Percentiles rank a stretch among this genome's conserved stretches.
Conservation (phyloP, 2,888 invertebrate genomes). For the Platynereis dumerilii region DNA sequence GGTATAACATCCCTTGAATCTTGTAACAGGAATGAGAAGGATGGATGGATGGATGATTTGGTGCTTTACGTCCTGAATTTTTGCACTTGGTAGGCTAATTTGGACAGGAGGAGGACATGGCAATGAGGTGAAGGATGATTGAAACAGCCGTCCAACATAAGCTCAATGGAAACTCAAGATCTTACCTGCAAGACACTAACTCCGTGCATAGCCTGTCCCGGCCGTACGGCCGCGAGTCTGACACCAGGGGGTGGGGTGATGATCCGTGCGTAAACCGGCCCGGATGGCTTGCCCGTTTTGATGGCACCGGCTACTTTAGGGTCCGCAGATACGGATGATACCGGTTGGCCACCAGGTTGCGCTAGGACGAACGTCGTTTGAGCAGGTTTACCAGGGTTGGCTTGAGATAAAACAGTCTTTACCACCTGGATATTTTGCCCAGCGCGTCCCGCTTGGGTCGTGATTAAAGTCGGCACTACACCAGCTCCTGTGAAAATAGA, state of each 20-base stretch:
- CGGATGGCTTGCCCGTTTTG: constrained; percentile 41
- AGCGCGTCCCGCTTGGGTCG: constrained; percentile 19
- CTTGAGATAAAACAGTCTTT: constrained; percentile 55
- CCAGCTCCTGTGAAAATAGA: constrained; percentile 17
- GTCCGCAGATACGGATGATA: background rate
- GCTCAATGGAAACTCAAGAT: too few relatives aligned
- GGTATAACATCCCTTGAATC: too few relatives aligned
- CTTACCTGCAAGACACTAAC: constrained; percentile 19
- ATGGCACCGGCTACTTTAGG: background rate
- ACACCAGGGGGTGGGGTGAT: constrained; percentile 56
- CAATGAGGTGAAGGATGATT: too few relatives aligned
- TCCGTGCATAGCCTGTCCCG: constrained; percentile 30
- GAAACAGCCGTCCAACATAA: too few relatives aligned
- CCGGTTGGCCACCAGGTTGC: constrained; percentile 42
- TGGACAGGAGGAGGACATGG: too few relatives aligned
- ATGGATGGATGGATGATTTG: too few relatives aligned
- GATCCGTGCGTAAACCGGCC: constrained; percentile 58
- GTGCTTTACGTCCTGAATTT: too few relatives aligned
- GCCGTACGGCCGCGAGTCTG: constrained; percentile 43
- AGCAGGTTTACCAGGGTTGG: constrained; percentile 50
- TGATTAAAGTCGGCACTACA: constrained; percentile 23
- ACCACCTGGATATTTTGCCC: constrained; percentile 54
- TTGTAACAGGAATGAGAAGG: too few relatives aligned
- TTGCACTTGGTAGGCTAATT: too few relatives aligned
- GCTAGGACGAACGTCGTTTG: constrained; percentile 59